Conservation (phyloP, 2,888 invertebrate genomes). For the Carterocephalus palaemon region DNA sequence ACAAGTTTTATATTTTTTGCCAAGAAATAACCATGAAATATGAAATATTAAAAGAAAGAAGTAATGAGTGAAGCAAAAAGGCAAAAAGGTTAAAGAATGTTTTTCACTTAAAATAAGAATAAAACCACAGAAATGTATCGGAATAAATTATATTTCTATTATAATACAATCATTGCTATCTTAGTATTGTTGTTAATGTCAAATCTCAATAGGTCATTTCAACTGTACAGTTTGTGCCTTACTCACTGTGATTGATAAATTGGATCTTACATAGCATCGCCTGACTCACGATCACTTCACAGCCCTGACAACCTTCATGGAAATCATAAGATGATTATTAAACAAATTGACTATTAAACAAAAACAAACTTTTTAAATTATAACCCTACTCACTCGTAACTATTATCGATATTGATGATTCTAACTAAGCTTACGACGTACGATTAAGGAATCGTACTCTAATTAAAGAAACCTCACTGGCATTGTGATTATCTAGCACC, state of each 20-base stretch:
- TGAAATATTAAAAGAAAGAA: no score
- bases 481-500: slow-evolving; percentile 41
- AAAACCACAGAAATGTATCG: slow-evolving; percentile 39
- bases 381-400: slow-evolving; percentile 20
- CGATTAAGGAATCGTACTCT: slow-evolving; percentile 29
- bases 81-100: no score
- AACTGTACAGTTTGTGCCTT: slow-evolving; percentile 70
- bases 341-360: slow-evolving; percentile 29
- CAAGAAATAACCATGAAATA: no score
- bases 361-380: slow-evolving; percentile 28
- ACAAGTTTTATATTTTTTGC: no score
- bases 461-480: slow-evolving; percentile 36
- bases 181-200: slow-evolving; percentile 66
- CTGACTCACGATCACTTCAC: slow-evolving; percentile 48
- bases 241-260: slow-evolving; percentile 40
- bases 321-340: slow-evolving; percentile 29
- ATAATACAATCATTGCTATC: slow-evolving; percentile 60
- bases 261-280: slow-evolving; percentile 33
- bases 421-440: slow-evolving; percentile 24
- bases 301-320: slow-evolving; percentile 38
- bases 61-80: no score
- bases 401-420: slow-evolving; percentile 20
- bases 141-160: slow-evolving; percentile 76
- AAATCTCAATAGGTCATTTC: slow-evolving; percentile 66
- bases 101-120: slow-evolving; percentile 7